Conservation (phyloP, 2,113 vertebrate species). For the Dermatemys mawii region DNA sequence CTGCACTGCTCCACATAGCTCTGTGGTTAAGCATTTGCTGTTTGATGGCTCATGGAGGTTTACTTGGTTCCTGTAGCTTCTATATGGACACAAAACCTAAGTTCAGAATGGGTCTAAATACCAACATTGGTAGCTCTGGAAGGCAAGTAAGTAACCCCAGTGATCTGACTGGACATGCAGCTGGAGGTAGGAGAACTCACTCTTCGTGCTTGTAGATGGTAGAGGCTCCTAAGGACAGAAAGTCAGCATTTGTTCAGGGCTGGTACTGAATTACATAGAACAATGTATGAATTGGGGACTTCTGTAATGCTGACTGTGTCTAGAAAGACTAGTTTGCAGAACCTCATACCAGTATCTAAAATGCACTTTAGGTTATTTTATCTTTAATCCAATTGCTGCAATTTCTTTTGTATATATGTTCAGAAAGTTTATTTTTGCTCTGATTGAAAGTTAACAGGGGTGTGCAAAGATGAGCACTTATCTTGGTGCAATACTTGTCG, state of each 20-base stretch:
- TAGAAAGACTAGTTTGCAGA: conserved; percentile 74
- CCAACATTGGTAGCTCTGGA: background rate
- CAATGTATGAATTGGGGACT: conserved; percentile 59
- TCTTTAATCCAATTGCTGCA: conserved; percentile 84
- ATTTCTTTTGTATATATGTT: conserved; percentile 83
- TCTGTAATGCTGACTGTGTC: conserved; percentile 72
- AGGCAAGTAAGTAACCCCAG: background rate
- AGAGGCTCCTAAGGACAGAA: background rate
- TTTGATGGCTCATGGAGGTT: background rate
- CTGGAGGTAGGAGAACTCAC: background rate
- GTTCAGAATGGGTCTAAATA: fast-evolving
- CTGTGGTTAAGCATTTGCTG: background rate
- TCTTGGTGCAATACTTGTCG: conserved; percentile 83
- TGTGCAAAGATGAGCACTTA: conserved; percentile 83
- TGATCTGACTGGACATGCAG: fast-evolving
- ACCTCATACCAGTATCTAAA: conserved; percentile 81
- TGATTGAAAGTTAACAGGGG: conserved; percentile 80
- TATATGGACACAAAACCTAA: background rate
- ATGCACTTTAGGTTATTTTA: conserved; percentile 87
- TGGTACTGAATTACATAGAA: conserved; percentile 56
- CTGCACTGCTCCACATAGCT: background rate
- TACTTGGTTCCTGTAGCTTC: background rate
- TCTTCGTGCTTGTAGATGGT: background rate
- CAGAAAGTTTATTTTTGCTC: conserved; percentile 84
- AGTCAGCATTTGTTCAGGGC: conserved; percentile 38